A percentile compares a stretch with the other conserved stretches of the same genome.
Evolutionary conservation across 2,888 invertebrate genomes (phyloP).

Genomic region (Orthosia gracilis): DNA sequence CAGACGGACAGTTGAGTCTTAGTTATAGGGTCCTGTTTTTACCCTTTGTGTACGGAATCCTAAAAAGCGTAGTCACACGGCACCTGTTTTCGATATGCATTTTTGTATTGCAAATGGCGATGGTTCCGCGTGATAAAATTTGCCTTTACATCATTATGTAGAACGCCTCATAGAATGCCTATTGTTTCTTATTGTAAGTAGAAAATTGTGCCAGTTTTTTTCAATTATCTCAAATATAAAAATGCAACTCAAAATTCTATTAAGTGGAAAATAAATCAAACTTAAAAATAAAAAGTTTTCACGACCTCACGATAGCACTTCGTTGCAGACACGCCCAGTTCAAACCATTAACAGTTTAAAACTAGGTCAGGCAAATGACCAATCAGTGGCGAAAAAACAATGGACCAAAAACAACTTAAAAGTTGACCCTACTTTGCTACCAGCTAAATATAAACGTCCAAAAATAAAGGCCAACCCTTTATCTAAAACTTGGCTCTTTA

Average conservation of each 20-base stretch:
- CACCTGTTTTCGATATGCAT: no score
- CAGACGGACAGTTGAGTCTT: no score
- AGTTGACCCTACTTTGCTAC: not conserved
- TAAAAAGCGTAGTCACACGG: no score
- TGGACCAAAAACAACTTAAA: slow-evolving; percentile 1
- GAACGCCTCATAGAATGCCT: no score
- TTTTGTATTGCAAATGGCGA: no score
- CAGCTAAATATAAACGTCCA: slow-evolving; percentile 9
- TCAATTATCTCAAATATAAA: not conserved
- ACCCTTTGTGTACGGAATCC: no score
- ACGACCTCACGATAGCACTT: not conserved
- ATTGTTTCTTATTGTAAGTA: no score
- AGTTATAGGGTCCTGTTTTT: no score
- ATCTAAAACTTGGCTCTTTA: not conserved
- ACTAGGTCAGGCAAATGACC: slow-evolving; percentile 24
- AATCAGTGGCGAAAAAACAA: slow-evolving; percentile 2
- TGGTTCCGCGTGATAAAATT: no score
- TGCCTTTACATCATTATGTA: no score
- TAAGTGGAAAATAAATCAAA: not conserved
- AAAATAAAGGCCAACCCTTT: slow-evolving; percentile 2
- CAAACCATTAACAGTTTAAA: slow-evolving; percentile 19
- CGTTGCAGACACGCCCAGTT: not conserved
- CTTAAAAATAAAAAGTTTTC: not conserved
- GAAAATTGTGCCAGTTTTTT: no score
- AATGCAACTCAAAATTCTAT: not conserved